Conservation (phyloP, 2,113 vertebrate species). For the Montifringilla adamsi region DNA sequence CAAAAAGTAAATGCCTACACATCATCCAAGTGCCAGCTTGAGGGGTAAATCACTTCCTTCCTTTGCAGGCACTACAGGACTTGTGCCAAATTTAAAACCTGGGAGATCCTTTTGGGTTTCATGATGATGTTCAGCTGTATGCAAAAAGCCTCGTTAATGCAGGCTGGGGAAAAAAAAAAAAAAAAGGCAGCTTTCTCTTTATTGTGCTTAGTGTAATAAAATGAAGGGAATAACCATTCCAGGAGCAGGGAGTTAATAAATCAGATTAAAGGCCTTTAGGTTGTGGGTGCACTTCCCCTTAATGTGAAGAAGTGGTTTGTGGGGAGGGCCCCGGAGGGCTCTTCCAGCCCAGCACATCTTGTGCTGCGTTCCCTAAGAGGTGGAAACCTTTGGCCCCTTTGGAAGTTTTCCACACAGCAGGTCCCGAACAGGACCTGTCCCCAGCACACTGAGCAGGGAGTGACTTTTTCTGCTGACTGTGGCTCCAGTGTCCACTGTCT, state of each 20-base stretch:
- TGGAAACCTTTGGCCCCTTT: background rate
- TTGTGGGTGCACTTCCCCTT: background rate
- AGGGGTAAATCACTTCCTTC: background rate
- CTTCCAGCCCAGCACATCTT: too few species aligned
- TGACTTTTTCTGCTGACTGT: background rate
- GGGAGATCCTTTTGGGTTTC: background rate
- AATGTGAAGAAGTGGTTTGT: background rate
- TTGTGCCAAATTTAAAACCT: background rate
- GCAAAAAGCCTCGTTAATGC: background rate
- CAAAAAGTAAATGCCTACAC: background rate
- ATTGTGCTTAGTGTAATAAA: background rate
- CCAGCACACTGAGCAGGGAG: background rate
- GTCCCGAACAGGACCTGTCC: background rate
- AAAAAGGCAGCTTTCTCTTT: background rate
- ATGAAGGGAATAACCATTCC: background rate
- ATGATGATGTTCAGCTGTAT: background rate
- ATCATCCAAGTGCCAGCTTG: background rate
- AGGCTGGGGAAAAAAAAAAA: background rate
- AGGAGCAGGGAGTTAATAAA: background rate
- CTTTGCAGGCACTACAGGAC: background rate
- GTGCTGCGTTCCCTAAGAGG: background rate
- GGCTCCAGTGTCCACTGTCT: accelerated
- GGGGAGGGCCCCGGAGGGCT: accelerated
- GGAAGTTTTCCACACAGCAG: background rate
- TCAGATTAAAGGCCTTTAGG: background rate